Conservation (phyloP, 2,113 vertebrate genomes). For the Cinclus mexicanus region DNA sequence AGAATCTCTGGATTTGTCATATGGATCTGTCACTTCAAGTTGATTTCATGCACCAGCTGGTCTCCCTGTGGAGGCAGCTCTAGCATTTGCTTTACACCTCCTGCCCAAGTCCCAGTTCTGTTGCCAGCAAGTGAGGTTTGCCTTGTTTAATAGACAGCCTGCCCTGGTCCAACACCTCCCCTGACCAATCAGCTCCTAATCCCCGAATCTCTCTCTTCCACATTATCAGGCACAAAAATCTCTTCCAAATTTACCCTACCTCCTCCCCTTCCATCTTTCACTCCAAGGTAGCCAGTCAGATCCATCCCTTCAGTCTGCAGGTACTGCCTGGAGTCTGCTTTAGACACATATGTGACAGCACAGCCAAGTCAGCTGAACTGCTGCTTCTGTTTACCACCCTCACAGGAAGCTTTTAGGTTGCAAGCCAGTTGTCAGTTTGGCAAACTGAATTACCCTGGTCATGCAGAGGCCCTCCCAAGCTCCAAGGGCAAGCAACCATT, state of each 20-base stretch:
- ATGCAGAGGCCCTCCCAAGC: not conserved
- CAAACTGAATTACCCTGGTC: not conserved
- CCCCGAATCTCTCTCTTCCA: not conserved
- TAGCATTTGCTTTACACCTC: not conserved
- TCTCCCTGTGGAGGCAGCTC: not conserved
- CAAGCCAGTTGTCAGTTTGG: not conserved
- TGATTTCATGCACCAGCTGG: not conserved
- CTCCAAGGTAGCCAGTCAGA: not conserved
- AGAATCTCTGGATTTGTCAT: not conserved
- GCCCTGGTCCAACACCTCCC: not conserved
- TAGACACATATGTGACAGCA: fast-evolving
- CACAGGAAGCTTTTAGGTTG: not conserved
- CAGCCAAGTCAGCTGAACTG: not conserved
- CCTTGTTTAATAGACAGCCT: not conserved
- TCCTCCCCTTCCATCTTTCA: not conserved
- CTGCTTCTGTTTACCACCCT: not conserved
- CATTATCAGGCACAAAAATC: not conserved
- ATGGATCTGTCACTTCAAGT: not conserved
- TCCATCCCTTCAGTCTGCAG: not conserved
- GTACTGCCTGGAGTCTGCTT: not conserved
- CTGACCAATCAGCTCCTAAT: not conserved
- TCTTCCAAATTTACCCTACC: not conserved
- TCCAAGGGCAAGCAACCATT: not conserved
- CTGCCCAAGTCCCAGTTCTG: not conserved
- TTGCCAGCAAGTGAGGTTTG: not conserved